Evolutionary conservation across 2,797 vertebrate species (phyloP).

Genomic region (Cetoscarus ocellatus): DNA sequence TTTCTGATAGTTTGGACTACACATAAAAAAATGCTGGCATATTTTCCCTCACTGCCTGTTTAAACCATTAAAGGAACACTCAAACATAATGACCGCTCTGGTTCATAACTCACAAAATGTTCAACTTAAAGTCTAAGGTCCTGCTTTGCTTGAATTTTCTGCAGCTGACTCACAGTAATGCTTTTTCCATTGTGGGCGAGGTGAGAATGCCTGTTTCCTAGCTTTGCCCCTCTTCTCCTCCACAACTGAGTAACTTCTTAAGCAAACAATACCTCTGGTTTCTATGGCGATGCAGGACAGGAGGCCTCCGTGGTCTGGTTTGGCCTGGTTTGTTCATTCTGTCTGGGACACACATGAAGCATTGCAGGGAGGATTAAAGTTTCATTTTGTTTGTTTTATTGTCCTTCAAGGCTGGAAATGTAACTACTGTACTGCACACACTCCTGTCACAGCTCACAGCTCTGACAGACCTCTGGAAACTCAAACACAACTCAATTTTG

Average conservation of each 20-base stretch:
- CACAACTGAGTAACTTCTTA: slow-evolving; percentile 79
- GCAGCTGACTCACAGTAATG: slow-evolving; percentile 18
- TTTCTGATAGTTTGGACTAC: background rate
- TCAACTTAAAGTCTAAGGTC: slow-evolving; percentile 31
- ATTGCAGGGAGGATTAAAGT: slow-evolving; percentile 18
- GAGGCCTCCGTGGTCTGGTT: slow-evolving; percentile 38
- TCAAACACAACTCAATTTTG: background rate
- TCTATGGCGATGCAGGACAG: slow-evolving; percentile 63
- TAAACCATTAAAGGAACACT: background rate
- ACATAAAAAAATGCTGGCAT: background rate
- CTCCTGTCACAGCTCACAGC: background rate
- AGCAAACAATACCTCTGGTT: slow-evolving; percentile 75
- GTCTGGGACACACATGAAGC: slow-evolving; percentile 11
- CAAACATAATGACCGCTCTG: background rate
- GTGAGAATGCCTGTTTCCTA: slow-evolving; percentile 21
- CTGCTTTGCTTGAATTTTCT: slow-evolving; percentile 36
- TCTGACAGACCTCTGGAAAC: background rate
- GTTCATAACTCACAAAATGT: slow-evolving; percentile 12
- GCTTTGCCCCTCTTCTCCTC: slow-evolving; percentile 32
- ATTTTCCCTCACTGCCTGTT: background rate
- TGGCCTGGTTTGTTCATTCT: slow-evolving; percentile 31
- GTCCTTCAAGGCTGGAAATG: slow-evolving; percentile 35
- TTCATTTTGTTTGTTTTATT: slow-evolving; percentile 29
- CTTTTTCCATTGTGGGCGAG: slow-evolving; percentile 20
- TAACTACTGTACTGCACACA: background rate